phyloP scores from a whole-genome alignment of 2,113 vertebrate species.

The Romanogobio albipinnatus region DNA sequence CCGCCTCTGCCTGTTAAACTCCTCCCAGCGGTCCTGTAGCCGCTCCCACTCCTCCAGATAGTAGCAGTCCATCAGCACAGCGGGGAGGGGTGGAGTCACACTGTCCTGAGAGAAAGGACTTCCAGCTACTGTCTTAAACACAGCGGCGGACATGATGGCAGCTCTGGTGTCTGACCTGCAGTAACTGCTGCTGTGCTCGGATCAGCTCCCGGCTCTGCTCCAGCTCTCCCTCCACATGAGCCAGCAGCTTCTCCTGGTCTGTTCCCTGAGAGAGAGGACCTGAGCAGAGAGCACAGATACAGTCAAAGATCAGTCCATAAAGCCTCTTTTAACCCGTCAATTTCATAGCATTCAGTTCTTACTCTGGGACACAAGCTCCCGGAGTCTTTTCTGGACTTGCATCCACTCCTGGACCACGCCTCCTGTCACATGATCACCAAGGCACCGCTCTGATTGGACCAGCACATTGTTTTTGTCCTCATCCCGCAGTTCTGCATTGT shows the following conservation, averaged over 20 bases:
- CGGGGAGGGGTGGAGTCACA: conserved; percentile 51
- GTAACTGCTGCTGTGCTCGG: conserved; percentile 71
- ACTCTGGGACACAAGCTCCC: conserved; percentile 54
- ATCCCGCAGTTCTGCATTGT: conserved; percentile 3
- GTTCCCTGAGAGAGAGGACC: conserved; percentile 62
- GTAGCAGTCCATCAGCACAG: conserved; percentile 70
- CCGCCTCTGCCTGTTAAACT: conserved; percentile 70
- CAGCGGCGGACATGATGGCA: accelerated
- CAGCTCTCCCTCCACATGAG: conserved; percentile 72
- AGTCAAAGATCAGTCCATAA: background rate
- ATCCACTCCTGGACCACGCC: conserved; percentile 75
- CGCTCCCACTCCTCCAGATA: conserved; percentile 80
- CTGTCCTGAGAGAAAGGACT: conserved; percentile 63
- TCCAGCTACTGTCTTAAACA: no score
- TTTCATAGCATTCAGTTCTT: background rate
- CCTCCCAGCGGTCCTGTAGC: conserved; percentile 66
- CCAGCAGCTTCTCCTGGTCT: conserved; percentile 78
- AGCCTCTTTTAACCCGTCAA: background rate
- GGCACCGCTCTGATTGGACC: conserved; percentile 63
- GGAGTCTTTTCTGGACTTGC: conserved; percentile 68
- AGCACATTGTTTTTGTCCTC: conserved; percentile 55
- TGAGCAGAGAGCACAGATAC: conserved; percentile 42
- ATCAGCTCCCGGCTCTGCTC: conserved; percentile 74
- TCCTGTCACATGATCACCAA: conserved; percentile 71
- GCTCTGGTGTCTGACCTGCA: conserved; percentile 68